Conservation (phyloP, 2,888 invertebrate species). For the Orthonevra nobilis region DNA sequence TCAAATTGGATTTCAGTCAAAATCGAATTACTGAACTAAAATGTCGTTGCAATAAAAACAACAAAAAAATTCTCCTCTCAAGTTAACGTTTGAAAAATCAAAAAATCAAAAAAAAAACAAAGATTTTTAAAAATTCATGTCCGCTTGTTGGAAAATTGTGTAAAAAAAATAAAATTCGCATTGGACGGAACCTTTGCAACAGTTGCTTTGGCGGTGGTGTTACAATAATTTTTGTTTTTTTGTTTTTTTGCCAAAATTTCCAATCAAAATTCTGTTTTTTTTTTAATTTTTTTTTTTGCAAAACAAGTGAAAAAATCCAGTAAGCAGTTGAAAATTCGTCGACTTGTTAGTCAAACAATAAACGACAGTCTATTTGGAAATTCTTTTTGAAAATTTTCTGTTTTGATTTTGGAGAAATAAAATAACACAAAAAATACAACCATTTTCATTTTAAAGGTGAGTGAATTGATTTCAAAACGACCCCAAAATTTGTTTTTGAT, state of each 20-base stretch:
- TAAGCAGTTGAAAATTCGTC: slow-evolving; percentile 33
- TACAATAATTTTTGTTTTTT: background rate
- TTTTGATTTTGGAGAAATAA: too few species aligned
- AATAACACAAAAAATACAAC: too few species aligned
- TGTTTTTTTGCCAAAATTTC: background rate
- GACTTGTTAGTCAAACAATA: too few species aligned
- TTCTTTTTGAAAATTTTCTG: too few species aligned
- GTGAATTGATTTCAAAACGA: too few species aligned
- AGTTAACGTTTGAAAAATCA: background rate
- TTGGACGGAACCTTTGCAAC: slow-evolving; percentile 32
- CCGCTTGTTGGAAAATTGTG: too few species aligned
- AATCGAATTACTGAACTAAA: slow-evolving; percentile 37
- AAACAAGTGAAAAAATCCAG: slow-evolving; percentile 7
- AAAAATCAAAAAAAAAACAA: background rate
- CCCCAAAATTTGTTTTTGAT: too few species aligned
- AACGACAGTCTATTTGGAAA: too few species aligned
- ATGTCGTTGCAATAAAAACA: slow-evolving; percentile 24
- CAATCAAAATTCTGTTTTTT: slow-evolving; percentile 6
- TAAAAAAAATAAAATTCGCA: background rate
- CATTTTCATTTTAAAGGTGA: too few species aligned
- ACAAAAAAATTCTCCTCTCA: background rate
- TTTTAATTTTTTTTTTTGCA: too few species aligned
- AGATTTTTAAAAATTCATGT: background rate
- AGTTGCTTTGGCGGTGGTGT: slow-evolving; percentile 4
- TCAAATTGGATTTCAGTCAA: slow-evolving; percentile 57